Evolutionary conservation across 2,113 vertebrate genomes (phyloP).

Genomic region (Aptenodytes patagonicus): DNA sequence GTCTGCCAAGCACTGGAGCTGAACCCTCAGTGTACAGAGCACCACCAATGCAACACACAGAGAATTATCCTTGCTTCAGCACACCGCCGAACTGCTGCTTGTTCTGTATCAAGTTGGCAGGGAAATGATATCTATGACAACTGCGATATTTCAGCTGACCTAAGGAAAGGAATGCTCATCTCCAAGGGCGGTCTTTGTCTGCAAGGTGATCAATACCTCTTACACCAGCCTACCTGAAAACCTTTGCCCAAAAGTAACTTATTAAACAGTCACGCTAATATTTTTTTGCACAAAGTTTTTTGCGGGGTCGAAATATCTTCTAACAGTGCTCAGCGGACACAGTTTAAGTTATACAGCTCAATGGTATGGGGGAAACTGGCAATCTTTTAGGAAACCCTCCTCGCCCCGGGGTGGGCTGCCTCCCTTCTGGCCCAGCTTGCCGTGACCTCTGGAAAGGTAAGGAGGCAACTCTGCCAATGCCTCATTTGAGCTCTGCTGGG

Average conservation of each 20-base stretch:
- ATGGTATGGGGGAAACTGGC: neutral
- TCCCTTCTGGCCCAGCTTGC: neutral
- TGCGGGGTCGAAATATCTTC: neutral
- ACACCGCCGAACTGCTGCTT: neutral
- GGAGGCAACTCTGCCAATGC: neutral
- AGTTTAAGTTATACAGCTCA: neutral
- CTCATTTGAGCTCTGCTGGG: neutral
- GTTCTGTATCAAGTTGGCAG: neutral
- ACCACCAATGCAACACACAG: neutral
- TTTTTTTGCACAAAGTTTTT: neutral
- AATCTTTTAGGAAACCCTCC: neutral
- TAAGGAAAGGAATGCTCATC: neutral
- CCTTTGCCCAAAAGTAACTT: neutral
- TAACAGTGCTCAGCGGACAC: neutral
- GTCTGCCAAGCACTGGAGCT: neutral
- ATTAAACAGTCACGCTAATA: neutral
- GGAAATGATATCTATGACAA: neutral
- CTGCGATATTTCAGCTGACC: neutral
- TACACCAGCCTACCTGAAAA: neutral
- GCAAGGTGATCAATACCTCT: neutral
- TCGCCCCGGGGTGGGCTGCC: neutral
- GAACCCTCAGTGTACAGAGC: neutral
- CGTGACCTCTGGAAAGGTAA: neutral
- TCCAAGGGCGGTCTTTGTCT: neutral
- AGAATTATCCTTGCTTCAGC: neutral